Conservation (phyloP, 2,113 vertebrate species). For the Antigone vipio region DNA sequence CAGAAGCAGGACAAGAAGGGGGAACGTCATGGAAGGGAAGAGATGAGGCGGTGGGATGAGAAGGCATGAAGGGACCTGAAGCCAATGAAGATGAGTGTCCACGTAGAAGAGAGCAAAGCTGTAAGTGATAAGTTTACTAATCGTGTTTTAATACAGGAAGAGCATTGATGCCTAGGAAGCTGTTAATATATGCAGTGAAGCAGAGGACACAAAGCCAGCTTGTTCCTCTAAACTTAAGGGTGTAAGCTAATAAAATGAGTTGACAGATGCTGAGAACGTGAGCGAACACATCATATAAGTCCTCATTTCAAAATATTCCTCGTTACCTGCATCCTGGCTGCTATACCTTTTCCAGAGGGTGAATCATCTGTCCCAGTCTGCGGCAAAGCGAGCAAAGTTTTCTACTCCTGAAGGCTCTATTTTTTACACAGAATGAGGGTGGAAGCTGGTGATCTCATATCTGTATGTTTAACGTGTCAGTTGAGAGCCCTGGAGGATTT, state of each 20-base stretch:
- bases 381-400: neutral
- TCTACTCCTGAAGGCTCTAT: neutral
- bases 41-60: neutral
- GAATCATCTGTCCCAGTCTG: neutral
- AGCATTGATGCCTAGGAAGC: neutral
- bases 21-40: accelerated
- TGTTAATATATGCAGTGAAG: neutral
- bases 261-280: neutral
- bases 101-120: neutral
- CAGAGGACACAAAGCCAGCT: neutral
- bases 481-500: neutral
- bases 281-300: accelerated
- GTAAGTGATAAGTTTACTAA: neutral
- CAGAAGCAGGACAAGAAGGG: neutral
- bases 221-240: neutral
- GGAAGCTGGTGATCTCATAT: neutral
- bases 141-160: neutral
- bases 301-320: neutral
- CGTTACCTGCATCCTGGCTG: neutral
- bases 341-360: neutral
- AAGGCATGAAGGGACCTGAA: neutral
- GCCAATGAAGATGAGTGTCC: neutral
- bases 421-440: neutral
- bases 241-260: neutral
- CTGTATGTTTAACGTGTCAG: neutral